Conservation (phyloP, 2,888 invertebrate species). For the Plagodis dolabraria region DNA sequence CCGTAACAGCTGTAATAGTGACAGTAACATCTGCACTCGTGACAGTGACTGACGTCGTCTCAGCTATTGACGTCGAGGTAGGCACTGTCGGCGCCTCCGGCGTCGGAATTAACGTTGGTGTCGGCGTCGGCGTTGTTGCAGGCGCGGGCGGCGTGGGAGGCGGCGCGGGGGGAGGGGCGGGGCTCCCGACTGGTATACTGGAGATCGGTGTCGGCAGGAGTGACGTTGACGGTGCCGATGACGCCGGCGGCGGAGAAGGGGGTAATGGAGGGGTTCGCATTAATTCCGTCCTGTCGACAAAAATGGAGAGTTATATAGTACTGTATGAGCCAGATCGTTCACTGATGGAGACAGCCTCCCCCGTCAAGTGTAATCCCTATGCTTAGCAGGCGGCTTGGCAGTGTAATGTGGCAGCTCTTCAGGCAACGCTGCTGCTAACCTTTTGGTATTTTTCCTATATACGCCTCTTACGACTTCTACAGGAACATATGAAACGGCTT, state of each 20-base stretch:
- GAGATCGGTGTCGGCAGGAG: conserved; percentile 5
- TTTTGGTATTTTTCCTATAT: no score
- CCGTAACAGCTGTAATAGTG: conserved; percentile 41
- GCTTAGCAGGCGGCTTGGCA: no score
- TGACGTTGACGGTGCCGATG: conserved; percentile 57
- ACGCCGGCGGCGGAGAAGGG: conserved; percentile 72
- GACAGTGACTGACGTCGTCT: conserved; percentile 44
- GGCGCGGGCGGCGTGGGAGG: conserved; percentile 17
- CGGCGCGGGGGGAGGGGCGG: conserved; percentile 25
- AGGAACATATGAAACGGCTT: no score
- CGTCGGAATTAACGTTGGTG: conserved; percentile 3
- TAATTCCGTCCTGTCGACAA: conserved; percentile 59
- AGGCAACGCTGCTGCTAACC: no score
- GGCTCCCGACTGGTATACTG: conserved; percentile 35
- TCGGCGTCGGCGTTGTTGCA: conserved; percentile 4
- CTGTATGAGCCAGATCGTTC: neutral
- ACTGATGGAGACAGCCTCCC: neutral
- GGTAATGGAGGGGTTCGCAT: conserved; percentile 71
- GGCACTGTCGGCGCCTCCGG: conserved; percentile 1
- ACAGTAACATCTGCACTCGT: conserved; percentile 46
- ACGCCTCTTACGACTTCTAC: no score
- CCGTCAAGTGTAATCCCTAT: no score
- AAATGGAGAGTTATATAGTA: neutral
- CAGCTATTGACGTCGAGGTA: conserved; percentile 33
- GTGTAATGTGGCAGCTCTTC: no score